These are phyloP conservation scores for Synergus gifuensis DNA, from an alignment of 2,888 invertebrate genomes.

Conservation along the genomic window DNA sequence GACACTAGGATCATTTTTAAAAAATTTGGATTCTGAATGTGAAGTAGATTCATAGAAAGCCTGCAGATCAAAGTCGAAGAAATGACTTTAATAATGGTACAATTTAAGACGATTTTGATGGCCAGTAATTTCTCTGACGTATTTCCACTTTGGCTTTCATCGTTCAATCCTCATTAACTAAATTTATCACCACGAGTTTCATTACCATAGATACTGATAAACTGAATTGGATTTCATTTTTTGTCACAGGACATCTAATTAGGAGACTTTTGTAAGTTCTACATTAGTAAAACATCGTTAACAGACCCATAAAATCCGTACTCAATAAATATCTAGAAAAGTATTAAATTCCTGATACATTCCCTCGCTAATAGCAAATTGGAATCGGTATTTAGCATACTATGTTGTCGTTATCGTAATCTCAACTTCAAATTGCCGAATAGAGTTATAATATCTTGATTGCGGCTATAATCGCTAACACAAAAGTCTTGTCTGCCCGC, in stretches of 20 bases:
- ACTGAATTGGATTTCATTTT: neutral
- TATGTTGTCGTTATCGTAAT: neutral
- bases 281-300: slow-evolving; percentile 5
- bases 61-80: neutral
- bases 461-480: neutral
- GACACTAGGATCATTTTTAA: neutral
- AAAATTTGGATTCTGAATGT: neutral
- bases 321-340: neutral
- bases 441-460: slow-evolving; percentile 16
- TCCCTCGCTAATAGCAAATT: neutral
- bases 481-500: slow-evolving; percentile 13
- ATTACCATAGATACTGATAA: neutral
- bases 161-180: neutral
- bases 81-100: neutral
- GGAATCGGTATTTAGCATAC: neutral
- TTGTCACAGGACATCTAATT: slow-evolving; percentile 3
- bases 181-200: neutral
- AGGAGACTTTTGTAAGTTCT: neutral
- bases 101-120: neutral
- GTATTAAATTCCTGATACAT: slow-evolving; percentile 4
- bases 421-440: neutral
- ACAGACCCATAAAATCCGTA: neutral
- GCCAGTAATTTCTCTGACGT: neutral
- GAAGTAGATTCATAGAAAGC: neutral
- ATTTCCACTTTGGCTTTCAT: neutral